phyloP scores from a whole-genome alignment of 2,113 vertebrate genomes.

The Caranx melampygus region DNA sequence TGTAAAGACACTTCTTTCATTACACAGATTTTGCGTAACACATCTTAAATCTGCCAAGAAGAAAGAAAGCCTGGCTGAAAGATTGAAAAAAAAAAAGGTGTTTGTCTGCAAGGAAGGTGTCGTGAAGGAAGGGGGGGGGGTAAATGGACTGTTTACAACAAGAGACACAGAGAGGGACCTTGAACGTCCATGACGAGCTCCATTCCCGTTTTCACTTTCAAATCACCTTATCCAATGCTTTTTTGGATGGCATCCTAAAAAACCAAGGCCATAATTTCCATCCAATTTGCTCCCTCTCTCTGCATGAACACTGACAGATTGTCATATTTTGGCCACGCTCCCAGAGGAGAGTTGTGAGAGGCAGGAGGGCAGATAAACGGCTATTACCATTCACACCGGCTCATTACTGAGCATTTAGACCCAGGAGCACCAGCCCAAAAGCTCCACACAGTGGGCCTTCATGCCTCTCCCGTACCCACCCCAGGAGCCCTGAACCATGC shows the following conservation, averaged over 20 bases:
- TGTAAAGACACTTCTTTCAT: slow-evolving; percentile 43
- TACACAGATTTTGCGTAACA: slow-evolving; percentile 25
- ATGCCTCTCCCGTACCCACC: slow-evolving; percentile 23
- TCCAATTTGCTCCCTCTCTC: slow-evolving; percentile 78
- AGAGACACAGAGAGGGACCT: slow-evolving; percentile 69
- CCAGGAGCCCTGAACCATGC: slow-evolving; percentile 27
- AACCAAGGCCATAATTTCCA: slow-evolving; percentile 80
- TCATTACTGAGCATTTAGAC: slow-evolving; percentile 79
- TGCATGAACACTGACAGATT: slow-evolving; percentile 79
- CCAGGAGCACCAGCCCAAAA: slow-evolving; percentile 61
- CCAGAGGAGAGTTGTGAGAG: slow-evolving; percentile 78
- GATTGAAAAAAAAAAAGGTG: slow-evolving; percentile 35
- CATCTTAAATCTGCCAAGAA: slow-evolving; percentile 51
- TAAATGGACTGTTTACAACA: slow-evolving; percentile 71
- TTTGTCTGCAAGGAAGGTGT: slow-evolving; percentile 58
- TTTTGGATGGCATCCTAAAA: slow-evolving; percentile 78
- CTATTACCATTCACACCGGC: slow-evolving; percentile 78
- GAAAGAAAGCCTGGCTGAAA: slow-evolving; percentile 51
- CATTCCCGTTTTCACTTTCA: slow-evolving; percentile 75
- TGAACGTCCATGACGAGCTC: slow-evolving; percentile 72
- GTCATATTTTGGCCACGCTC: slow-evolving; percentile 83
- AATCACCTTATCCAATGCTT: slow-evolving; percentile 74
- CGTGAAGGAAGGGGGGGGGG: slow-evolving; percentile 52
- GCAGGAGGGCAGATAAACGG: slow-evolving; percentile 79
- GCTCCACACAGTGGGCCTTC: slow-evolving; percentile 46